phyloP scores from a whole-genome alignment of 1,140 invertebrate species.

The Drosophila gunungcola region DNA sequence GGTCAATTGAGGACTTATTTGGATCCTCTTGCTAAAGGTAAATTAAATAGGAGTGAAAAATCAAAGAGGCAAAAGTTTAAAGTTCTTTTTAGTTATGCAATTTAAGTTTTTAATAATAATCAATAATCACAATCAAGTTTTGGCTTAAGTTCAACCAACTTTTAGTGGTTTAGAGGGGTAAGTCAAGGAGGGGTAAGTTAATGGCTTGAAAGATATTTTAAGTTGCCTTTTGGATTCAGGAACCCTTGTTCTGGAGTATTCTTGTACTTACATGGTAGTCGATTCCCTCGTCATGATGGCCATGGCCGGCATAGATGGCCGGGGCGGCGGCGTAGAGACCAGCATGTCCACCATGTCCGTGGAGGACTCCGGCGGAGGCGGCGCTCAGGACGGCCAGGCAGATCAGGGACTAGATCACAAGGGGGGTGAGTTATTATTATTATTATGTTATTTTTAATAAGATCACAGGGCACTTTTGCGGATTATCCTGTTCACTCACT shows the following conservation, averaged over 20 bases:
- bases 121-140: too few relatives aligned
- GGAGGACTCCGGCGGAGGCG: slow-evolving; percentile 80
- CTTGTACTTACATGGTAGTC: slow-evolving; percentile 76
- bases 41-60: too few relatives aligned
- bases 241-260: not conserved
- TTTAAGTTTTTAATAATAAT: too few relatives aligned
- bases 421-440: not conserved
- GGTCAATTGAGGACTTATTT: too few relatives aligned
- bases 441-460: slow-evolving; percentile 1
- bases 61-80: too few relatives aligned
- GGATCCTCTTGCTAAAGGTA: too few relatives aligned
- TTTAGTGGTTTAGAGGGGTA: too few relatives aligned
- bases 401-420: slow-evolving; percentile 73
- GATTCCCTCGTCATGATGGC: slow-evolving; percentile 73
- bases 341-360: slow-evolving; percentile 49
- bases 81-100: too few relatives aligned
- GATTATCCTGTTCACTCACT: slow-evolving; percentile 69
- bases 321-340: slow-evolving; percentile 68
- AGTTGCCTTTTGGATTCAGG: not conserved
- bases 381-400: slow-evolving; percentile 82
- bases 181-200: too few relatives aligned
- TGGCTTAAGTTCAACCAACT: too few relatives aligned
- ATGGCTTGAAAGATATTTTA: too few relatives aligned
- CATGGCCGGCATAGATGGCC: slow-evolving; percentile 69
- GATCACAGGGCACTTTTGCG: slow-evolving; percentile 7